Base-by-base conservation (phyloP, 1,140 invertebrate species). In the Cephus cinctus region DNA sequence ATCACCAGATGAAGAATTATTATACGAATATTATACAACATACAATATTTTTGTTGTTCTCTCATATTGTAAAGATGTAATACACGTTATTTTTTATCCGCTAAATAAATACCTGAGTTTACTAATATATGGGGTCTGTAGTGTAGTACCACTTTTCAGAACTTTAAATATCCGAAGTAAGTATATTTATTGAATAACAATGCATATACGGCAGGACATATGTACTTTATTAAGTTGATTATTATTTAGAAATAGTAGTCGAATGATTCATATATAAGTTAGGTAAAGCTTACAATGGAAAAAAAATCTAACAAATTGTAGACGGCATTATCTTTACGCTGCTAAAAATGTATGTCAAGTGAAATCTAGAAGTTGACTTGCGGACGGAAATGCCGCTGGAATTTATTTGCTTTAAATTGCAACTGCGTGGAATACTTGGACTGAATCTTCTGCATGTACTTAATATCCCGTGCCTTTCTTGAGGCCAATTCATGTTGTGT, bases 391-490 rank as follows among this genome's bases (percentile, higher is more conserved):
- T 94, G 86, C 46, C 79, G 83, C 69, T 94, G 93, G 36, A 94
- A 75, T 71, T 93, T 94, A 64, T 98, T 96, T 2, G 82, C 84
- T 66, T 90, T 92, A 8, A 88, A 68, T 15, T 90, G 87, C 20
- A 96, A 66, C 61, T 89, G 84, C 66, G 88, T 85, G 27, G 79
- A 77, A 71, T 86, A 86, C 69, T 88, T 92, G 0, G 84, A 78
- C 52, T 92, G 86, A n/a, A 92, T 72, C 54, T 85, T 80, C 57
- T 91, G 87, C 84, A 96, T 87, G 52, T 86, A 89, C 48, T 86
- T 85, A 16, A 96, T 83, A 71, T 97, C 94, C 45, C 87, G 83
- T 0, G 85, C 88, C 78, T 89, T 91, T 73, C 90, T 86, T 40
- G 63, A 81, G 18, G 80, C 81, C 11, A 78, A 64, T 49, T 83